Evolutionary conservation across 2,888 invertebrate species (phyloP).

Genomic region (Pocota personata): DNA sequence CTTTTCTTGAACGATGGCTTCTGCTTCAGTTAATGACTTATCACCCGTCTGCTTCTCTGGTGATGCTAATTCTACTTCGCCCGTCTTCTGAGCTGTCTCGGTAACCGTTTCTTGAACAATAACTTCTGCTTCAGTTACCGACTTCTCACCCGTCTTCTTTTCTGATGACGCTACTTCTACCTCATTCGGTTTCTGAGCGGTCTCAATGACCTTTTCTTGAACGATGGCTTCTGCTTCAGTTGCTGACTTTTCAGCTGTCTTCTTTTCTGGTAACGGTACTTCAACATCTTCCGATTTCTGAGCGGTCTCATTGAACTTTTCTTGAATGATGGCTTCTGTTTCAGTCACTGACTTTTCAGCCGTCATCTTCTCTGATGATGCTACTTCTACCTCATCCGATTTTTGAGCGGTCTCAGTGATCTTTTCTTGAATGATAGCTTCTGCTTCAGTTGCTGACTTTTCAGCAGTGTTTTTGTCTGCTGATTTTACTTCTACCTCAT

Average conservation of each 20-base stretch:
- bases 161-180: background rate
- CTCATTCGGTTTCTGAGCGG: too few species aligned
- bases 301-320: background rate
- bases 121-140: background rate
- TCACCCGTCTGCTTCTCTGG: background rate
- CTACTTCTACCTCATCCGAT: background rate
- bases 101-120: background rate
- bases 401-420: background rate
- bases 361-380: background rate
- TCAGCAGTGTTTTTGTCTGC: background rate
- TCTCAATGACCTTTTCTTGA: background rate
- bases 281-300: too few species aligned
- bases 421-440: background rate
- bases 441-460: slow-evolving; percentile 3
- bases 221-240: background rate
- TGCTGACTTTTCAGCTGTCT: slow-evolving; percentile 1
- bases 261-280: background rate
- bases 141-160: background rate
- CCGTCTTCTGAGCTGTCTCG: background rate
- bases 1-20: too few species aligned
- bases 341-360: background rate
- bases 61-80: background rate
- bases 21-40: background rate
- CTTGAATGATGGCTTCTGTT: background rate
- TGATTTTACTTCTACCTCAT: background rate